phyloP scores from a whole-genome alignment of 2,113 vertebrate genomes.

The Daphoenositta chrysoptera region DNA sequence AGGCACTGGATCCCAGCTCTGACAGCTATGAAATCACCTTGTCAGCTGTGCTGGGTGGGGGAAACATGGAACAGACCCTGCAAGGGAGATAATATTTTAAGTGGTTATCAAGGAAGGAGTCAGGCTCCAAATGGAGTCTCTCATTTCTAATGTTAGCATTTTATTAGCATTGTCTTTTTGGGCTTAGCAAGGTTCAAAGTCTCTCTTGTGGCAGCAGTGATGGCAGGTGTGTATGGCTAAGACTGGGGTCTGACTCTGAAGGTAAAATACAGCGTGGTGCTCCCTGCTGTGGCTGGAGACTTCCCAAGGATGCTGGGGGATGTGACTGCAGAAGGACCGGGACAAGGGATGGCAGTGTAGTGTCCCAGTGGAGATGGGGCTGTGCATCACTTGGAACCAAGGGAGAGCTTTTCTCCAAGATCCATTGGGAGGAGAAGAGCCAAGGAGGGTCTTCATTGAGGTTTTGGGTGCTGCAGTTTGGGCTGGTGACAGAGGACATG shows the following conservation, averaged over 20 bases:
- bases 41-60: background rate
- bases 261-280: accelerated
- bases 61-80: background rate
- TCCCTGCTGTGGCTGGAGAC: background rate
- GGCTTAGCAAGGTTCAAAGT: background rate
- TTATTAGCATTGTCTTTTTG: background rate
- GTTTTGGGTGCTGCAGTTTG: background rate
- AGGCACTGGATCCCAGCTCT: background rate
- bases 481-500: background rate
- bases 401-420: background rate
- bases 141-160: background rate
- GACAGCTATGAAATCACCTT: background rate
- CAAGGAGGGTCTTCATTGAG: background rate
- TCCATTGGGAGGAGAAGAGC: background rate
- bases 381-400: background rate
- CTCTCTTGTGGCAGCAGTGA: background rate
- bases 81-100: background rate
- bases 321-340: accelerated
- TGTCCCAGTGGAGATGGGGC: background rate
- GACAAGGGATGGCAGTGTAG: background rate
- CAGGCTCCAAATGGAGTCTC: accelerated
- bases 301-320: background rate
- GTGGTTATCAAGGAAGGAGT: background rate
- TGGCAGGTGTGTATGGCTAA: background rate
- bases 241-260: background rate